Base-by-base conservation (phyloP, 2,888 invertebrate genomes). In the Philhelius pedissequus region DNA sequence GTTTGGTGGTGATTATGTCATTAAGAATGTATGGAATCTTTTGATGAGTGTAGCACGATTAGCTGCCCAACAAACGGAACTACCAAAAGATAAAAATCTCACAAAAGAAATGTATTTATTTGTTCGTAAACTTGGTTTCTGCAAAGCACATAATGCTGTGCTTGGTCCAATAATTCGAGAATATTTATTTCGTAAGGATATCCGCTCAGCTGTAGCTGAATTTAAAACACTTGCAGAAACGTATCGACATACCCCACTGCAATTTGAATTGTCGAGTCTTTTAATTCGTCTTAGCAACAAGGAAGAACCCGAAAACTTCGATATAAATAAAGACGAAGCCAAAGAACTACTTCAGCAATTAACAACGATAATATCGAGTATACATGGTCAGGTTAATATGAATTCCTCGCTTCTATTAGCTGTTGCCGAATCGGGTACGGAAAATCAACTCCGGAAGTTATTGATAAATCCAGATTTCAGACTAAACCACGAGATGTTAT, bases 131-230 rank as follows among this genome's bases (percentile, higher is more conserved):
- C 89, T 92, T 22, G 92, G 93, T 0, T 95, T 93, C 86, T 95
- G 95, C 88, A 90, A 92, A 69, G 90, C 93, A 0, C 92, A 90
- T 25, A 95, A 94, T 88, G 90, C 92, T 0, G 87, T 94, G 20
- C 91, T 95, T 6, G 95, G 94, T 0, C 94, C 95, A 0, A 88
- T 95, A 9, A 90, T 96, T 11, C 91, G 93, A n/a, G 93, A 92
- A 70, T 93, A 94, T 89, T 88, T 95, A 62, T 92, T 93, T 20
- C 92, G 92, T 92, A 94, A 89, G 86, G 92, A 93, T 52, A 66
- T 90, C 6, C 73, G 84, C 5, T 84, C 86, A 25, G 94, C 95
- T 0, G 93, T 94, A 0, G 88, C 92, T n/a, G 93, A 93, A 76
- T 95, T 93, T 87, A 89, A 90, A 18, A 88, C 91, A 0, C 89